Conservation (phyloP, 2,888 invertebrate genomes). For the Pseudococcus jackbeardsleyi region DNA sequence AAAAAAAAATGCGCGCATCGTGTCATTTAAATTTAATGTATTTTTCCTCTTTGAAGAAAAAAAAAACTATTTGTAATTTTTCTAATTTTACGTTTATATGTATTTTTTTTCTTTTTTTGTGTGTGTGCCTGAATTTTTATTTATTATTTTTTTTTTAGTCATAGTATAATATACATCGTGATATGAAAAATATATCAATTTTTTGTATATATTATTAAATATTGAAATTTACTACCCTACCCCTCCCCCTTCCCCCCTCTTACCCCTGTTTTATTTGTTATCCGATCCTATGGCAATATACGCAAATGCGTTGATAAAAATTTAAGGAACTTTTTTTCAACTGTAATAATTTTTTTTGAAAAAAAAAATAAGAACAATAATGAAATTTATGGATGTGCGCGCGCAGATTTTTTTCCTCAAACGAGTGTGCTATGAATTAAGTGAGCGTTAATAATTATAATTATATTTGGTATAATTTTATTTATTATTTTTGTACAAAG, state of each 20-base stretch:
- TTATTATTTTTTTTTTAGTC: constrained; percentile 56
- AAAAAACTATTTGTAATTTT: constrained; percentile 47
- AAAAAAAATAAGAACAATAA: background rate
- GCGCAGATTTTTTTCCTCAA: constrained; percentile 37
- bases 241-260: background rate
- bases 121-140: constrained; percentile 64
- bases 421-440: constrained; percentile 55
- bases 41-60: constrained; percentile 53
- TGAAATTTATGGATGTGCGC: constrained; percentile 5
- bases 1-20: background rate
- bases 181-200: constrained; percentile 60
- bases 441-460: constrained; percentile 54
- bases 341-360: background rate
- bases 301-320: background rate
- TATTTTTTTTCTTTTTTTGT: constrained; percentile 56
- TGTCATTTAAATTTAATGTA: constrained; percentile 28
- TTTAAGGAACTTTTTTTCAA: background rate
- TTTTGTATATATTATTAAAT: constrained; percentile 58
- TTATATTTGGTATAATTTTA: constrained; percentile 56
- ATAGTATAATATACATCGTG: constrained; percentile 59
- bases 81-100: constrained; percentile 49
- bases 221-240: constrained; percentile 18
- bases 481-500: constrained; percentile 54
- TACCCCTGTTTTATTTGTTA: background rate
- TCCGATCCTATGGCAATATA: constrained; percentile 25